Evolutionary conservation across 2,888 invertebrate genomes (phyloP), one percentile per base, ranked within the genome.

Genomic region (Lymantria dispar): DNA sequence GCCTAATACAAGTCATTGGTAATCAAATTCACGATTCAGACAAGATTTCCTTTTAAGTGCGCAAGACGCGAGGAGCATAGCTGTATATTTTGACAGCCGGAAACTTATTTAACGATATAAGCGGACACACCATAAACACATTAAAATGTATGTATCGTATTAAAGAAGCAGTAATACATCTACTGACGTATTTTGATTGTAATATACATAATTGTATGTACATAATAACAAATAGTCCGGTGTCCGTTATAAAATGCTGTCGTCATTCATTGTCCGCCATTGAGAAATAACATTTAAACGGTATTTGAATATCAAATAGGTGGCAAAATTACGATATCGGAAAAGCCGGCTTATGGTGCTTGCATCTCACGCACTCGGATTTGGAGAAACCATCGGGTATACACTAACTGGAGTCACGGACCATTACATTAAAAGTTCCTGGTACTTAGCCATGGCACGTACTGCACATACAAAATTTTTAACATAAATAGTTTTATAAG

Each of bases 341-440:
- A 72, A 80, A 83, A 77, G 69, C 74, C 75, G 70, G 68, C 56
- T 56, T 60, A 64, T 76, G 77, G 79, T 74, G 81, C 74, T 82
- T 79, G 84, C 83, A 69, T 50, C 75, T 83, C 84, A 83, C 83
- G 86, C 81, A 76, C 76, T 67, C 64, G 66, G 67, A 63, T 74
- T 76, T 77, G 75, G 61, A 78, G 81, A 80, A 83, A 85, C 63
- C 70, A 74, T 61, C 74, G 74, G 77, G 83, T 76, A 82, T 81
- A 74, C 74, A 64, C 75, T 87, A 74, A 73, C 80, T 81, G 80
- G 84, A 86, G 85, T 76, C 78, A 80, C 71, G 58, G 64, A 55
- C 79, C 76, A 84, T 85, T 83, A 83, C 75, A 82, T 80, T 80
- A 81, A 82, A 83, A 78, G 77, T 87, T 85, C 85, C 73, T 64